These are phyloP conservation scores for Molossus alvarezi DNA, from an alignment of 2,797 vertebrate species.

Conservation along the genomic window DNA sequence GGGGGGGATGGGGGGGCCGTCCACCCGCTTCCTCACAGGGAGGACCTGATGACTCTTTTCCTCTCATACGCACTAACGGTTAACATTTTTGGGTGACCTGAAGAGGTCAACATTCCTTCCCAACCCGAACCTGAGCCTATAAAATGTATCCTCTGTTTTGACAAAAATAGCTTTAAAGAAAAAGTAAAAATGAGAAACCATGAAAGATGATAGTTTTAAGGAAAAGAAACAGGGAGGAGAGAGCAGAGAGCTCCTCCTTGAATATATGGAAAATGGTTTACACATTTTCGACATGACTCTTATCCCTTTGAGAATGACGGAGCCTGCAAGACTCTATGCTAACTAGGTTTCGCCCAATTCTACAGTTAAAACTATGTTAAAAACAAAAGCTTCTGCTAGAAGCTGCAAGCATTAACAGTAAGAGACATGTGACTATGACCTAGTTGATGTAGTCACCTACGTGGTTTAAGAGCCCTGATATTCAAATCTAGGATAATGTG, in stretches of 20 bases:
- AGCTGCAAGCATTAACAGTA: neutral
- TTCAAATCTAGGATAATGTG: neutral
- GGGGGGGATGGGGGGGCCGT: neutral
- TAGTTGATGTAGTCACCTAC: rapidly evolving
- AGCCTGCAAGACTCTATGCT: neutral
- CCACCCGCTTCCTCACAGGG: neutral
- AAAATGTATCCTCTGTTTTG: constrained; percentile 56
- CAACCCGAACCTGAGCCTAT: neutral
- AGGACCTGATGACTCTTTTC: constrained; percentile 54
- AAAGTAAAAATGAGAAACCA: neutral
- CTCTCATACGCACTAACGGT: neutral
- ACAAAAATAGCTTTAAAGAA: constrained; percentile 56
- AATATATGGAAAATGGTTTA: neutral
- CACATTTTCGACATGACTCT: neutral
- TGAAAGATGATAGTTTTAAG: neutral
- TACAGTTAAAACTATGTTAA: neutral
- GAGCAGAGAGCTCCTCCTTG: constrained; percentile 42
- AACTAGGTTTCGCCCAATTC: neutral
- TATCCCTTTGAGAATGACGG: neutral
- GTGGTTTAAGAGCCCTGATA: neutral
- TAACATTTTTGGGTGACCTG: constrained; percentile 32
- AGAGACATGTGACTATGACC: neutral
- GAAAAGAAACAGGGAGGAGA: neutral
- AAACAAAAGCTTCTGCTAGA: neutral
- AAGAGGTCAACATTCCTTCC: neutral